Evolutionary conservation across 30 jellyfish, hydroid and myxozoan species (phyloP).

Genomic region (Hydractinia echinata): DNA sequence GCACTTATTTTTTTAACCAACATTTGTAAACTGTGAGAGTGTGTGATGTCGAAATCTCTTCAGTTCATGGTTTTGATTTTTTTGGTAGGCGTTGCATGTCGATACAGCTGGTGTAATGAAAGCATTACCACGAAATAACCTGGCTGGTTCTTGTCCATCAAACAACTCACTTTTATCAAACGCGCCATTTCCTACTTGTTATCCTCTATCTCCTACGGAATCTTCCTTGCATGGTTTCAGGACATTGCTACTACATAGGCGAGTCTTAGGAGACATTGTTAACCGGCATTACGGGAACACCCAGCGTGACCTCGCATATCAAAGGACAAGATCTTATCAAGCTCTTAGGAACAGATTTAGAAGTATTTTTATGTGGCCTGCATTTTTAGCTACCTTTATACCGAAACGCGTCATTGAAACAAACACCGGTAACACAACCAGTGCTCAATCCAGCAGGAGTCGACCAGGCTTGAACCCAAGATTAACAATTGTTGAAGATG

Average conservation of each 20-base stretch:
- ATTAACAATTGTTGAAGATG: too few relatives aligned
- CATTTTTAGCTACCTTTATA: constrained; percentile 54
- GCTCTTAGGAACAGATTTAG: constrained; percentile 51
- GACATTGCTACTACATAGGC: constrained; percentile 50
- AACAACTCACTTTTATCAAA: neutral
- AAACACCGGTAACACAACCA: too few relatives aligned
- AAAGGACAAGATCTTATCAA: constrained; percentile 37
- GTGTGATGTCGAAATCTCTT: too few relatives aligned
- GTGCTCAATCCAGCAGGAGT: too few relatives aligned
- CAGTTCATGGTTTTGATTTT: neutral
- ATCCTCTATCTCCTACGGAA: constrained; percentile 65
- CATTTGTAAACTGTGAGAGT: too few relatives aligned
- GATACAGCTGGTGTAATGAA: constrained; percentile 36
- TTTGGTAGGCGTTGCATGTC: constrained; percentile 20
- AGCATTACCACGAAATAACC: constrained; percentile 17
- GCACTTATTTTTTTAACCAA: too few relatives aligned
- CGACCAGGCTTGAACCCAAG: too few relatives aligned
- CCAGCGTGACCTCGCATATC: neutral
- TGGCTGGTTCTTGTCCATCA: neutral
- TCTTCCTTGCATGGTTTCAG: constrained; percentile 52
- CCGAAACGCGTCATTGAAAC: constrained; percentile 20
- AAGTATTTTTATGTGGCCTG: constrained; percentile 75
- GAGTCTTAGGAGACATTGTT: constrained; percentile 29
- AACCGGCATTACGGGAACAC: neutral
- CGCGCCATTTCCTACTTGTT: constrained; percentile 27